Base-by-base conservation (phyloP, 2,113 vertebrate genomes). In the Halcyon malimbica region DNA sequence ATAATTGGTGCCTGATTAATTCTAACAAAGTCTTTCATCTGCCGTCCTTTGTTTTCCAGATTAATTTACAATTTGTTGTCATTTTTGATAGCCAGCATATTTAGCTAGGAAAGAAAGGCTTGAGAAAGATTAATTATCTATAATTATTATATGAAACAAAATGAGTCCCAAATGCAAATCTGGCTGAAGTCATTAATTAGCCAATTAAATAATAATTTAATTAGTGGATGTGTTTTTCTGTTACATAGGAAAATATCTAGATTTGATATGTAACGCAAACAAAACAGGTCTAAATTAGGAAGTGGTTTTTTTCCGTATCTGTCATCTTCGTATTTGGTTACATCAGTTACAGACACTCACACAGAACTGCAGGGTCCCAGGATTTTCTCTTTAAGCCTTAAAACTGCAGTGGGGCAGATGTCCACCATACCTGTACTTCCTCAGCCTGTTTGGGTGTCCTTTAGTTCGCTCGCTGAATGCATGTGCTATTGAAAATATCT, bases 161-260 rank as follows among this genome's bases (percentile, higher is more conserved):
- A 98, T 97, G 98, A 99, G 98, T 98, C 98, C 97, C 94, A 98
- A 98, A 98, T 99, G 98, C 98, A 98, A 98, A 98, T 98, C 98
- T 99, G 98, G 97, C 98, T 98, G 97, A 98, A 98, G 98, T 98
- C 96, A 99, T 98, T 99, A 99, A 98, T 98, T 98, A 97, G 96
- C 97, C 98, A 99, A 98, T 99, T 99, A 99, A 99, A 98, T 98
- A 98, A 99, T 99, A 98, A 99, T 99, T 99, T 99, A 98, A 99
- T 99, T 99, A 99, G 98, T 98, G 98, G 98, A 98, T 98, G 98
- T 97, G 81, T 78, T 98, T 97, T 97, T 95, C 84, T 98, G 85
- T 96, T 97, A 87, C 95, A 93, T 96, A 82, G 95, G 95, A 97
- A 98, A 97, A 94, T 91, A 93, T 89, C 89, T 96, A 76, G 70